Percentiles rank a stretch among this genome's conserved stretches.
Evolutionary conservation across 2,888 invertebrate species (phyloP).

Genomic region (Synergus laeviventris): DNA sequence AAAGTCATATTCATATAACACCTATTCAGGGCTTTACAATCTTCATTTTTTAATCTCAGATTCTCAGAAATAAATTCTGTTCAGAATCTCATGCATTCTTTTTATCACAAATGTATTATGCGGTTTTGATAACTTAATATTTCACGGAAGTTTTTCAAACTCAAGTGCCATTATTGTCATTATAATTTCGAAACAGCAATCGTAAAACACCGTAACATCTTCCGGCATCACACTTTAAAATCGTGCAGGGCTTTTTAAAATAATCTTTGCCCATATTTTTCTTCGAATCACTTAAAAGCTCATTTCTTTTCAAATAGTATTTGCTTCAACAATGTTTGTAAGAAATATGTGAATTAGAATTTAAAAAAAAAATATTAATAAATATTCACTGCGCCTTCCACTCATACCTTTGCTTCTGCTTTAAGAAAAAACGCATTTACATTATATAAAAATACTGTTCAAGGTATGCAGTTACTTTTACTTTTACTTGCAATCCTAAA

Average conservation of each 20-base stretch:
- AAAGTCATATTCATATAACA: conserved; percentile 35
- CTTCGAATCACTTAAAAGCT: conserved; percentile 19
- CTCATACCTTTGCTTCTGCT: conserved; percentile 35
- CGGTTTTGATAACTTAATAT: conserved; percentile 12
- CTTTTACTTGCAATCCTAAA: conserved; percentile 14
- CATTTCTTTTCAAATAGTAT: conserved; percentile 37
- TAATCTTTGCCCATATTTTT: conserved; percentile 30
- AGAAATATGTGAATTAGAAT: conserved; percentile 25
- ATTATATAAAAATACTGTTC: conserved; percentile 62
- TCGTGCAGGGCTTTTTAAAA: conserved; percentile 51
- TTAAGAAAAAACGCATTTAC: conserved; percentile 41
- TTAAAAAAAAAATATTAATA: conserved; percentile 25
- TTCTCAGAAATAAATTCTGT: conserved; percentile 46
- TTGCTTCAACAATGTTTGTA: conserved; percentile 25
- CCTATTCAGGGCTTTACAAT: conserved; percentile 6
- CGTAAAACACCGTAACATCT: conserved; percentile 56
- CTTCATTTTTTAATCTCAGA: conserved; percentile 41
- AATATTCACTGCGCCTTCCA: conserved; percentile 28
- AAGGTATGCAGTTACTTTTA: conserved; percentile 40
- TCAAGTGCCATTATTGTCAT: conserved; percentile 46
- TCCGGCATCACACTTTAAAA: conserved; percentile 62
- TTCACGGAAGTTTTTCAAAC: conserved; percentile 40
- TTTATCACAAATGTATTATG: conserved; percentile 39
- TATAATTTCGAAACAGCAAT: conserved; percentile 55
- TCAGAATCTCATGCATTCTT: conserved; percentile 43